Base-by-base conservation (phyloP, 2,113 vertebrate genomes). In the Geothlypis trichas region DNA sequence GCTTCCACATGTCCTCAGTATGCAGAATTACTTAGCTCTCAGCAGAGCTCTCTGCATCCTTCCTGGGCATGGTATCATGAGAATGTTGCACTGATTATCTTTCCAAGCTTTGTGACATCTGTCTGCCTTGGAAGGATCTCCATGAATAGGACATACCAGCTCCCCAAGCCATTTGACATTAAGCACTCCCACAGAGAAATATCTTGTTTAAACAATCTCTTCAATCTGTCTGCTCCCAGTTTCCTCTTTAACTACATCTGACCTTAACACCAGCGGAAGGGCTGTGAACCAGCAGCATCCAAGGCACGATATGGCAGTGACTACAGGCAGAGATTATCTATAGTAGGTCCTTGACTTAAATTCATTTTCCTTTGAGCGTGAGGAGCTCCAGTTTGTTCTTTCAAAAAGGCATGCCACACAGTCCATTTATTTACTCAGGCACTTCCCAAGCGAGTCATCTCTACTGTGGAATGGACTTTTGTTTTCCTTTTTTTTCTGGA, bases 341-440 rank as follows among this genome's bases (percentile, higher is more conserved):
- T 27, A 61, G 37, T 5, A 65, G 71, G n/a, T 33, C 46, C 67
- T 89, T 84, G 31, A 84, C 62, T 89, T 65, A 13, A 84, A 71
- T 80, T 76, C 7, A 55, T 85, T 95, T 87, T 87, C 74, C 78
- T 91, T 42, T 57, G 74, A 87, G 67, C 0, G 0, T n/a, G 62
- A 85, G 65, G 33, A 87, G 46, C 41, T 75, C 35, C 7, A 62
- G 80, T 93, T 85, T 47, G 12, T 62, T 87, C 30, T 33, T 79
- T 62, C 30, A 68, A 55, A 90, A 86, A 90, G 59, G 58, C 59
- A 85, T 0, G 0, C 15, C 46, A 66, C 28, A 46, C 59, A 52
- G 49, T 15, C 69, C 76, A 21, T 91, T 81, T 96, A 89, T 97
- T 96, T 96, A 95, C 58, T 65, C 90, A 97, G 95, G 80, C 77